These are phyloP conservation scores for Calliopum simillimum DNA, from an alignment of 2,888 invertebrate genomes.

Conservation along the genomic window DNA sequence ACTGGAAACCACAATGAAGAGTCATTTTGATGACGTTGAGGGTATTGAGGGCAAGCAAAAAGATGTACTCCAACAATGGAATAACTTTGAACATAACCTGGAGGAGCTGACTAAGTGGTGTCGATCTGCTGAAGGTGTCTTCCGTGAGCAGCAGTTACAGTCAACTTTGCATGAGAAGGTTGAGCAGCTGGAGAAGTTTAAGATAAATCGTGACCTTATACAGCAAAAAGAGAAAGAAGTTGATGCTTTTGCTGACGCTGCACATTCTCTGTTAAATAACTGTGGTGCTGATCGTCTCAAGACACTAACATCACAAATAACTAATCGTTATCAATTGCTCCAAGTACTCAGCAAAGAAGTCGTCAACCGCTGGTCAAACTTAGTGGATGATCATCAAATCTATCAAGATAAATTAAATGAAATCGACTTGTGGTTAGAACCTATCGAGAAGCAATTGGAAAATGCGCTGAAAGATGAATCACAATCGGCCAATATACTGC, in stretches of 20 bases:
- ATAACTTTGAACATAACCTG: conserved; percentile 84
- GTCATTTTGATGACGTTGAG: conserved; percentile 76
- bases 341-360: conserved; percentile 87
- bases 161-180: conserved; percentile 85
- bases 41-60: conserved; percentile 80
- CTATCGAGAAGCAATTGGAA: conserved; percentile 78
- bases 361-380: conserved; percentile 83
- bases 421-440: conserved; percentile 81
- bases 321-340: conserved; percentile 84
- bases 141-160: conserved; percentile 87
- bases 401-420: conserved; percentile 82
- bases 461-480: conserved; percentile 76
- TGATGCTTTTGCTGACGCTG: conserved; percentile 88
- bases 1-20: conserved; percentile 75
- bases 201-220: conserved; percentile 81
- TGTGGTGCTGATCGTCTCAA: conserved; percentile 89
- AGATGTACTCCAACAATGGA: conserved; percentile 84
- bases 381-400: conserved; percentile 85
- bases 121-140: conserved; percentile 82
- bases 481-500: conserved; percentile 76
- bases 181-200: conserved; percentile 77
- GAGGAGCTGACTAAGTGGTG: conserved; percentile 89
- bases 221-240: conserved; percentile 85
- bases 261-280: conserved; percentile 85
- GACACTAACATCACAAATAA: conserved; percentile 89